Base-by-base conservation (phyloP, 2,888 invertebrate species). In the Leucozona laternaria region DNA sequence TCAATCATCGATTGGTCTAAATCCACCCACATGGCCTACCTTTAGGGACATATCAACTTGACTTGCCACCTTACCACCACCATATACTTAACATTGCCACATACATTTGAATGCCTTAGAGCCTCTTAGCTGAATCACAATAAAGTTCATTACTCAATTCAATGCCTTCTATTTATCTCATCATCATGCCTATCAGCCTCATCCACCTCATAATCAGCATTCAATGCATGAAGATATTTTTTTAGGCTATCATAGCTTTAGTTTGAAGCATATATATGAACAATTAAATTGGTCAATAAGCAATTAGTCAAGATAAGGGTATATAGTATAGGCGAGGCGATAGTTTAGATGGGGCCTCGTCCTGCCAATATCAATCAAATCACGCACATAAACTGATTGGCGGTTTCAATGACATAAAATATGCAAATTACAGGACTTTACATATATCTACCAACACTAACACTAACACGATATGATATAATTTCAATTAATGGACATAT, bases 331-430 rank as follows among this genome's bases (percentile, higher is more conserved):
- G n/a, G 40, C 57, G 4, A 31, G 22, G 31, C 37, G 22, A 40
- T 37, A 57, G 53, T 40, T 25, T 6, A 6, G 11, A 2, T 0
- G 20, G 10, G 22, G 20, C n/a, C n/a, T 62, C 45, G 10, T 66
- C 31, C 72, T 76, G 70, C 55, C 64, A 71, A 68, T 15, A 62
- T 45, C 40, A 82, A 70, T 83, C 45, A 83, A 84, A 84, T 84
- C 73, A 79, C 71, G 58, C 40, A 75, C 71, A 71, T 66, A 55
- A 50, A 75, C 64, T 84, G 83, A 84, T 83, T 83, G 73, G 75
- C 62, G 78, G 82, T 83, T 78, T 83, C 68, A 79, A 76, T 84
- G 55, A 62, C 71, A 71, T 58, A 70, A 79, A 66, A 79, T 84
- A 79, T 79, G 75, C 83, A 79, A 79, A 84, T 84, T 62, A 57